These are phyloP conservation scores for Mionectes macconnelli DNA, from an alignment of 2,113 vertebrate genomes.

Conservation along the genomic window DNA sequence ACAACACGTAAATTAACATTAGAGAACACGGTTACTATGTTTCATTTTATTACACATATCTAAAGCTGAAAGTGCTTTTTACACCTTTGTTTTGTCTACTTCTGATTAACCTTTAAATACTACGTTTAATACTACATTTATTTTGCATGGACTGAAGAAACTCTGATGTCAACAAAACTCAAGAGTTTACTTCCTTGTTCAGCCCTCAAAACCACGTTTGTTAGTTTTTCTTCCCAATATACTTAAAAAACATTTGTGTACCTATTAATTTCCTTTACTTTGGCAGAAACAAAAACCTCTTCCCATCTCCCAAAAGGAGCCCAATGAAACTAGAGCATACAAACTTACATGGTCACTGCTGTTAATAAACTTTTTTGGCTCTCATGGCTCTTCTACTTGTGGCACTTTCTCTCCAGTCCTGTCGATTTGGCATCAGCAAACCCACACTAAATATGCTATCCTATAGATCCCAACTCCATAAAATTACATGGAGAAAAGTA, in stretches of 20 bases:
- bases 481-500: neutral
- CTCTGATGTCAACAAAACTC: neutral
- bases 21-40: neutral
- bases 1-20: neutral
- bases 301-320: neutral
- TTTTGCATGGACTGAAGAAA: neutral
- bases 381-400: neutral
- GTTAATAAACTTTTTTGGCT: neutral
- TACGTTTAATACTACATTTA: neutral
- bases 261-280: neutral
- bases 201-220: neutral
- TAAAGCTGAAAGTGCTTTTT: neutral
- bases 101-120: neutral
- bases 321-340: neutral
- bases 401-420: neutral
- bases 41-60: neutral
- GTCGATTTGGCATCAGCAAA: neutral
- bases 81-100: neutral
- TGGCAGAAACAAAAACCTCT: neutral
- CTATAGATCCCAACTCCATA: neutral
- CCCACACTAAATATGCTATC: neutral
- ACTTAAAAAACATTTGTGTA: neutral
- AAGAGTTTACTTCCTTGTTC: neutral
- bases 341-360: neutral
- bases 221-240: neutral